These are phyloP conservation scores for Lithobates pipiens DNA, from an alignment of 2,797 vertebrate genomes.

Conservation along the genomic window DNA sequence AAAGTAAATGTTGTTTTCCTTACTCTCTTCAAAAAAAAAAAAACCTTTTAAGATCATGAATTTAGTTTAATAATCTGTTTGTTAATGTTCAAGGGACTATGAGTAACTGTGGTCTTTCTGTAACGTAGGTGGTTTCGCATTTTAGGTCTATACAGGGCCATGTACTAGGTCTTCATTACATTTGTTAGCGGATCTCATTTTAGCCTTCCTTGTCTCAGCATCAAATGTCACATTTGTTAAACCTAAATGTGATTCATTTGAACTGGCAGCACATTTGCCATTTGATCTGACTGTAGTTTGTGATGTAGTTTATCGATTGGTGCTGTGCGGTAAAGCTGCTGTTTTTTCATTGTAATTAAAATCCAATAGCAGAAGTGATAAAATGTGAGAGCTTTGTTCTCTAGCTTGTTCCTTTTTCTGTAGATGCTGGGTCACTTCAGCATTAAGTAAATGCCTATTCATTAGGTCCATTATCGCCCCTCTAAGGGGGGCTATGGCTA, in stretches of 20 bases:
- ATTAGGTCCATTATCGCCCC: constrained; percentile 32
- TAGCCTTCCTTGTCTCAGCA: not conserved
- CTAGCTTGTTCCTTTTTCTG: constrained; percentile 33
- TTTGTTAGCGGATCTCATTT: not conserved
- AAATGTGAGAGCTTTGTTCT: constrained; percentile 49
- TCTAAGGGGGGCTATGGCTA: constrained; percentile 23
- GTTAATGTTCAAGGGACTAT: too few species aligned
- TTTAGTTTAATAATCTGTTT: too few species aligned
- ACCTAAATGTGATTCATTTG: constrained; percentile 46
- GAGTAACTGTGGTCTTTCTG: not conserved
- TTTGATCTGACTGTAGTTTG: constrained; percentile 49
- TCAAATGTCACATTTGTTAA: constrained; percentile 46
- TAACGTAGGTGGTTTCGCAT: not conserved
- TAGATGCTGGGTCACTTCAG: constrained; percentile 21
- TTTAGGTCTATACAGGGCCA: not conserved
- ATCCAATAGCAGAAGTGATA: constrained; percentile 59
- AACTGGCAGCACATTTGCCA: constrained; percentile 48
- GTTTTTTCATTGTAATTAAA: constrained; percentile 58
- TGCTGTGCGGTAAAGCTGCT: constrained; percentile 42
- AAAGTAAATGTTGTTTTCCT: too few species aligned
- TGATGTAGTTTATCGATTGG: constrained; percentile 57
- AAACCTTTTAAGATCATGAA: too few species aligned
- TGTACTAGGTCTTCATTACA: not conserved
- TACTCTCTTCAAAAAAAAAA: too few species aligned
- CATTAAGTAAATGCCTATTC: constrained; percentile 44